Base-by-base conservation (phyloP, 1,140 invertebrate genomes). In the Arctopsyche grandis region DNA sequence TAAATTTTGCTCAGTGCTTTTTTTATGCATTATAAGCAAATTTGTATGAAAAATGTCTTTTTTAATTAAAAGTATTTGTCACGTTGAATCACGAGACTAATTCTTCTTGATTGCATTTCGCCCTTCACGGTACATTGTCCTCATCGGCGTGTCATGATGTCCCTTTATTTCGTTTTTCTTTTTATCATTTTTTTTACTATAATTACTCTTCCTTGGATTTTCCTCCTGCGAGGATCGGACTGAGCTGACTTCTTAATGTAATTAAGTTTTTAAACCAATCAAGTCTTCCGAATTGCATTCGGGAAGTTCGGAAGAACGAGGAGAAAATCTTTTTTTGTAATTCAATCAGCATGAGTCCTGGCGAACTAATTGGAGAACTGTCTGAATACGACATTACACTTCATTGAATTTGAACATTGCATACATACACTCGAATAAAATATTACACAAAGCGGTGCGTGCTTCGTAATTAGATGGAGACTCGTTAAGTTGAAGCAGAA, bases 251-350 rank as follows among this genome's bases (percentile, higher is more conserved):
- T 75, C 81, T 73, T 80, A 79, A 82, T 80, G 79, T 69, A 82
- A 82, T 82, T 82, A 82, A 82, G 81, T 82, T 82, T 80, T 82
- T 80, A 80, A 82, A 82, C 76, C 77, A 80, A 80, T 82, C 81
- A 80, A 80, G 75, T 75, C 81, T 75, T 56, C 58, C 24, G 44
- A 75, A 79, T 79, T 46, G 24, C 38, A 79, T 75, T 75, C 75
- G 75, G 78, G 78, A 82, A 82, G 73, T 80, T 77, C 69, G 75
- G 78, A 80, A 66, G 24, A 66, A 24, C 76, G 74, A 75, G 81
- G 75, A 71, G 60, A 22, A 52, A 43, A 48, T 69, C 60, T 80
- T 82, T 82, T 76, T 78, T 38, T 38, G 76, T 74, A 77, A 82
- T 82, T 80, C 76, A 82, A 82, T 82, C 81, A 82, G 76, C 58